These are phyloP conservation scores for Anguilla marmorata DNA, from an alignment of 2,797 vertebrate genomes.

Conservation along the genomic window DNA sequence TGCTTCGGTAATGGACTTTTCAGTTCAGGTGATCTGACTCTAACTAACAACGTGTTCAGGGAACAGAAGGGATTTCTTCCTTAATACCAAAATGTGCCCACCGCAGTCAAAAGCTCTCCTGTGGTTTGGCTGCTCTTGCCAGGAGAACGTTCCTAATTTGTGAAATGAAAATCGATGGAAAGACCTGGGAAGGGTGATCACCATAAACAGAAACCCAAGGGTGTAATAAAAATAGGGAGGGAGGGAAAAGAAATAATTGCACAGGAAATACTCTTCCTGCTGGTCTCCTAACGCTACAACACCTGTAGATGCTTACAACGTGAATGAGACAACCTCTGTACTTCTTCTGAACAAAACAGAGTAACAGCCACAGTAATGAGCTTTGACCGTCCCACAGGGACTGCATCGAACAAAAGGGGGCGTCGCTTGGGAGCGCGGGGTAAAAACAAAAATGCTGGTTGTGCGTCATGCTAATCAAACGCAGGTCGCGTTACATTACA, in stretches of 20 bases:
- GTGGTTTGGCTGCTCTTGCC: neutral
- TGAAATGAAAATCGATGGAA: neutral
- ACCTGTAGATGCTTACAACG: too few relatives aligned
- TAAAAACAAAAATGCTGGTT: too few relatives aligned
- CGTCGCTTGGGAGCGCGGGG: too few relatives aligned
- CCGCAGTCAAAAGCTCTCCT: neutral
- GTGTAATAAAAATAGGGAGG: neutral
- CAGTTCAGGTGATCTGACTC: neutral
- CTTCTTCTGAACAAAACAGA: too few relatives aligned
- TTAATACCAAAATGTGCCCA: neutral
- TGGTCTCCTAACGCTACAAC: too few relatives aligned
- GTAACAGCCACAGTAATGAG: too few relatives aligned
- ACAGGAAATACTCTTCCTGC: too few relatives aligned
- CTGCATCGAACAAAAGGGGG: too few relatives aligned
- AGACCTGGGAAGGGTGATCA: neutral
- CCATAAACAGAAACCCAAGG: neutral
- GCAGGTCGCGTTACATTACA: too few relatives aligned
- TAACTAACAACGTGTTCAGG: neutral
- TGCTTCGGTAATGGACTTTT: neutral
- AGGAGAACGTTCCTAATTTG: neutral
- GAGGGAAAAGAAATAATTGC: neutral
- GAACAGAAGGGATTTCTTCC: neutral
- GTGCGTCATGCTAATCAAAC: too few relatives aligned
- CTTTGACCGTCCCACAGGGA: too few relatives aligned
- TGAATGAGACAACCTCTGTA: too few relatives aligned